Evolutionary conservation across 2,113 vertebrate genomes (phyloP), one percentile per base, ranked within the genome.

Genomic region (Anarrhichthys ocellatus): DNA sequence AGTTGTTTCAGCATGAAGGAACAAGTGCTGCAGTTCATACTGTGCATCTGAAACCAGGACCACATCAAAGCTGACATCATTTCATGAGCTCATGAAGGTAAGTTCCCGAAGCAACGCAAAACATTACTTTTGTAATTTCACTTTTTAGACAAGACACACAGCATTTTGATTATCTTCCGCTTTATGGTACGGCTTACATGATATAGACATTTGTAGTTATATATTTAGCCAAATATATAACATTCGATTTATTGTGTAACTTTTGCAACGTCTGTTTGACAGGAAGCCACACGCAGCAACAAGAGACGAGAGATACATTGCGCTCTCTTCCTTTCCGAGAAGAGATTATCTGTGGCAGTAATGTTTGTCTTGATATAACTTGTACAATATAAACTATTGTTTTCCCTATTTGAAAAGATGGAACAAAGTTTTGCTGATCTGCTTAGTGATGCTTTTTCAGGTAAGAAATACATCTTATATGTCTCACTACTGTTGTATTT

Each of bases 391-490:
- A 20, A 82, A 32, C 15, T 38, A 24, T 29, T 56, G 18, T 3
- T 68, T 87, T 73, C 8, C 24, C 32, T 74, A 3, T 56, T 84
- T 80, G 73, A 17, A 38, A 84, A 91, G 69, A 96, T 95, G 94
- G 95, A 95, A 20, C 72, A 86, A 76, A 85, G 62, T 70, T 67
- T 94, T 68, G 48, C 89, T 22, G 91, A 95, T 80, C 82, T 94
- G 32, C 78, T 93, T 0, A 82, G 68, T 11, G 91, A 91, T 83
- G 89, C 82, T 62, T 93, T 95, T 75, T 73, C 93, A 91, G 95
- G 95, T 95, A 90, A 92, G 89, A 76, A 74, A 54, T 44, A 54
- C 2, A 0, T 61, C 36, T 70, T 59, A 8, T 65, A 61, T 34
- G 59, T 20, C 27, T 18, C 1, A 9, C 2, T 73, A 5, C 11